These are phyloP conservation scores for Eupelmus urozonus DNA, from an alignment of 2,888 invertebrate genomes.

Conservation along the genomic window DNA sequence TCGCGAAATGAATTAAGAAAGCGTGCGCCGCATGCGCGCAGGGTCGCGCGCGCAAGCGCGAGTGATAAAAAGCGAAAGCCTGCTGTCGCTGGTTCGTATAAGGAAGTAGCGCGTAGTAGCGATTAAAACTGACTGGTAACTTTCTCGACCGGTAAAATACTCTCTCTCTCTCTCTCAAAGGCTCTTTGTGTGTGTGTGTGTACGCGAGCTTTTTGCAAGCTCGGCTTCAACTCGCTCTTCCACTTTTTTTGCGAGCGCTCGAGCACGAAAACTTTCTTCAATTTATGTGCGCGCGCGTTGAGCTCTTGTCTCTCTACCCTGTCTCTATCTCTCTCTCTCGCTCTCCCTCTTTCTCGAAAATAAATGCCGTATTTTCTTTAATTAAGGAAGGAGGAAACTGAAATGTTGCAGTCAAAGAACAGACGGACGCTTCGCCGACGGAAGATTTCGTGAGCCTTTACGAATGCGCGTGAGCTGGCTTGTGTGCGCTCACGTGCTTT, in stretches of 20 bases:
- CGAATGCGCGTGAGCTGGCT: background rate
- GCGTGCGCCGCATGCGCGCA: slow-evolving; percentile 25
- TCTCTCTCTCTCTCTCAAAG: background rate
- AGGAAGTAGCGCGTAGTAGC: background rate
- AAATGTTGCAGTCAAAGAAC: background rate
- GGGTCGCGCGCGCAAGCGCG: background rate
- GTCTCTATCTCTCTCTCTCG: too few relatives aligned
- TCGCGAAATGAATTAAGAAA: slow-evolving; percentile 40
- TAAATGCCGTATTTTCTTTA: slow-evolving; percentile 1
- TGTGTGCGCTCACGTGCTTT: too few relatives aligned
- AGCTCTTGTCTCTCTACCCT: too few relatives aligned
- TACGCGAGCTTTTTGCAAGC: background rate
- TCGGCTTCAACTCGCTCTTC: background rate
- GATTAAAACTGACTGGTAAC: slow-evolving; percentile 34
- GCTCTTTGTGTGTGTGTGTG: too few relatives aligned
- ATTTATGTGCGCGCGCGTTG: slow-evolving; percentile 5
- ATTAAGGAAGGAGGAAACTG: background rate
- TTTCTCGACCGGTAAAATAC: background rate
- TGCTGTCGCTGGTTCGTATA: slow-evolving; percentile 5
- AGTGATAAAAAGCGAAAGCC: slow-evolving; percentile 10
- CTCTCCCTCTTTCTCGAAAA: too few relatives aligned
- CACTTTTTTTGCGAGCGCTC: too few relatives aligned
- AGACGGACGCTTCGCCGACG: background rate
- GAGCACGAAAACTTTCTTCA: slow-evolving; percentile 7
- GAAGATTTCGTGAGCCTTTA: background rate